Percentiles rank a stretch among this genome's conserved stretches.
phyloP scores from a whole-genome alignment of 2,113 vertebrate genomes.

The Rhinopomastus cyanomelas region DNA sequence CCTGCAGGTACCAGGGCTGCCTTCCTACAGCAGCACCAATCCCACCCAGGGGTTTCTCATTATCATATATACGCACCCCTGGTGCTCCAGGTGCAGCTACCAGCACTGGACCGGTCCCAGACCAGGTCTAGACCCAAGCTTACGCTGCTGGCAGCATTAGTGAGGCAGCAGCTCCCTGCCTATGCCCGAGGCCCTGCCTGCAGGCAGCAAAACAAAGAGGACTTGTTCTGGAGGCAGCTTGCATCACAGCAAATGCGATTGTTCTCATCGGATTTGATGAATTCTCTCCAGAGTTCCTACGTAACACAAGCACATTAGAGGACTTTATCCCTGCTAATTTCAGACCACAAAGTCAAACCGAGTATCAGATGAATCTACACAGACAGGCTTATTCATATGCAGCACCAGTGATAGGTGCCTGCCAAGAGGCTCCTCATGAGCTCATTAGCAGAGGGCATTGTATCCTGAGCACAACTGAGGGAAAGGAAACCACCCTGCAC shows the following conservation, averaged over 20 bases:
- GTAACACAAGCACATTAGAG: conserved; percentile 11
- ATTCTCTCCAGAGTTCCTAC: conserved; percentile 17
- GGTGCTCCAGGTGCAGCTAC: background rate
- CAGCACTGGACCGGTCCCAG: background rate
- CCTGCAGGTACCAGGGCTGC: background rate
- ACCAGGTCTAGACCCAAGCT: background rate
- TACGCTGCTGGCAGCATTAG: fast-evolving
- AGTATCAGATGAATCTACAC: conserved; percentile 4
- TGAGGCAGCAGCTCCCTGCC: background rate
- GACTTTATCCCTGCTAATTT: conserved; percentile 53
- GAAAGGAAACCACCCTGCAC: background rate
- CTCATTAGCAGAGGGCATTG: conserved; percentile 5
- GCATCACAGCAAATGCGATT: conserved; percentile 47
- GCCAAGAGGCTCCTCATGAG: background rate
- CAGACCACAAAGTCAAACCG: conserved; percentile 7
- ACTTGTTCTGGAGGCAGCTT: conserved; percentile 1
- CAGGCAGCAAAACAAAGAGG: conserved; percentile 5
- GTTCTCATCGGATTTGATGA: conserved; percentile 36
- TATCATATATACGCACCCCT: fast-evolving
- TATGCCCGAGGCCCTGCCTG: background rate
- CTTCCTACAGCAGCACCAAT: background rate
- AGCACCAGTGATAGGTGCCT: background rate
- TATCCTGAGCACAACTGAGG: background rate
- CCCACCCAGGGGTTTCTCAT: background rate
- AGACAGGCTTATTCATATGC: background rate